Evolutionary conservation across 2,888 invertebrate species (phyloP).

Genomic region (Caenorhabditis angaria): DNA sequence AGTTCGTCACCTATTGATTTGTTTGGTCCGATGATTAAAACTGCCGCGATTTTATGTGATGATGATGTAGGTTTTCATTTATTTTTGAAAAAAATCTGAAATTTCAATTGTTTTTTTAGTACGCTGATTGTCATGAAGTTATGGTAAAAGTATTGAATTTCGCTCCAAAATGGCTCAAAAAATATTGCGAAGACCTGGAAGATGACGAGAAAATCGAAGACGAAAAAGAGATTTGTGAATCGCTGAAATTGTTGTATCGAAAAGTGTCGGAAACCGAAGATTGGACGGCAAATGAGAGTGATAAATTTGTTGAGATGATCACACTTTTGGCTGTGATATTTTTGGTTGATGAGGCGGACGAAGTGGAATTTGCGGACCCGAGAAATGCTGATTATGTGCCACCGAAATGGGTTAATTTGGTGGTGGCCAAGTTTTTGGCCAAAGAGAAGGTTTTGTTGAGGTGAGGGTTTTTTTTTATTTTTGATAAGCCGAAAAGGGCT

Average conservation of each 20-base stretch:
- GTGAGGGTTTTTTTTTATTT: background rate
- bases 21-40: slow-evolving; percentile 12
- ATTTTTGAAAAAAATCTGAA: background rate
- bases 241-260: background rate
- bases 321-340: background rate
- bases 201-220: slow-evolving; percentile 11
- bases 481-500: too few relatives aligned
- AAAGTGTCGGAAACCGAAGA: background rate
- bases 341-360: background rate
- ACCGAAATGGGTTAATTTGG: background rate
- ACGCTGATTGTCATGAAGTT: slow-evolving; percentile 16
- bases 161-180: slow-evolving; percentile 32
- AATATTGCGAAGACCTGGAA: slow-evolving; percentile 11
- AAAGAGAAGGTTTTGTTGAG: background rate
- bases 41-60: slow-evolving; percentile 25
- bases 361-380: background rate
- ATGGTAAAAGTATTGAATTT: slow-evolving; percentile 22
- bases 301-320: background rate
- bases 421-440: background rate
- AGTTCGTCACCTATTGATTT: slow-evolving; percentile 24
- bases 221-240: background rate
- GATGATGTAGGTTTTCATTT: background rate
- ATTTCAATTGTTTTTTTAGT: too few relatives aligned
- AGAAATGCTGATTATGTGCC: background rate
- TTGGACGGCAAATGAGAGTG: background rate